Percentiles rank a stretch among this genome's conserved stretches.
Conservation (phyloP, 1,140 invertebrate genomes). For the Matsumurasca onukii region DNA sequence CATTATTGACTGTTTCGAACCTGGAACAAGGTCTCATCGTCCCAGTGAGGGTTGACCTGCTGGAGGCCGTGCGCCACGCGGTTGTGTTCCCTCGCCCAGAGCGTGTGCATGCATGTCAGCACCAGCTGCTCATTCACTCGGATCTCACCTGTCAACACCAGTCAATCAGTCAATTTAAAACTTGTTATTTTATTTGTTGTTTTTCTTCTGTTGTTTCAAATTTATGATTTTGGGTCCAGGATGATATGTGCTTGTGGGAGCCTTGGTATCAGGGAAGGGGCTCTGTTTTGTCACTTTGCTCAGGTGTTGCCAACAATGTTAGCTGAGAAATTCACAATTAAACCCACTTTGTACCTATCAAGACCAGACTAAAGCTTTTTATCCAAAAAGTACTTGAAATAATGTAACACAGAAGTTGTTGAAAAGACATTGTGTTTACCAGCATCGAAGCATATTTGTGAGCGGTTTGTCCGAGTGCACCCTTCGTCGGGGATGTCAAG, state of each 20-base stretch:
- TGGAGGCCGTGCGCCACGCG: conserved; percentile 73
- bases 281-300: too few species aligned
- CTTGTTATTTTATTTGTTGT: not conserved
- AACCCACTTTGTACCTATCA: too few species aligned
- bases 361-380: too few species aligned
- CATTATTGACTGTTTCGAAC: too few species aligned
- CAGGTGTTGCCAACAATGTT: too few species aligned
- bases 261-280: too few species aligned
- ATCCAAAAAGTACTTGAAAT: too few species aligned
- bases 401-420: too few species aligned
- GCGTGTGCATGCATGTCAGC: conserved; percentile 53
- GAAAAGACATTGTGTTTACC: too few species aligned
- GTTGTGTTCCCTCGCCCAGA: conserved; percentile 78
- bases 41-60: conserved; percentile 82
- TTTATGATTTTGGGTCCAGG: not conserved
- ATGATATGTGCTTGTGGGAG: too few species aligned
- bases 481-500: conserved; percentile 88
- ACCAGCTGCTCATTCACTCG: conserved; percentile 61
- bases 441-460: conserved; percentile 91
- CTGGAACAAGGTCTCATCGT: conserved; percentile 84
- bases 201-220: not conserved
- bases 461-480: conserved; percentile 82
- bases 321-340: too few species aligned
- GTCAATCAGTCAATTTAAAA: too few species aligned
- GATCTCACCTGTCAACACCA: conserved; percentile 45